Conservation (phyloP, 2,888 invertebrate species). For the Drosophila suboccidentalis region DNA sequence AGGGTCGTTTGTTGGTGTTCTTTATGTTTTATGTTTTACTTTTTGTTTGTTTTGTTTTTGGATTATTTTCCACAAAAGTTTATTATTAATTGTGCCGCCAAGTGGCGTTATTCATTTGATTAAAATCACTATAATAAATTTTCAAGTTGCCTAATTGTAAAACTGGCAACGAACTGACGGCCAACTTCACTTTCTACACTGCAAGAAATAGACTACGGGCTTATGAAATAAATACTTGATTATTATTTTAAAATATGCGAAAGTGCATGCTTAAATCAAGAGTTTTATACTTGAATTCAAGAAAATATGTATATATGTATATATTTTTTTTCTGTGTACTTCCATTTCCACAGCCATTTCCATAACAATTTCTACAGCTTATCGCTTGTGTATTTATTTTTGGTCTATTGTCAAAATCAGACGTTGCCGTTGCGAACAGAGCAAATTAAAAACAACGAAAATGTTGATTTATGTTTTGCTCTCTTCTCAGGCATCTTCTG, state of each 20-base stretch:
- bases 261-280: too few relatives aligned
- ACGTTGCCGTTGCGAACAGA: conserved; percentile 40
- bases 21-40: background rate
- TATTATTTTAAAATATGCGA: too few relatives aligned
- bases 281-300: too few relatives aligned
- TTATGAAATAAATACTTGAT: too few relatives aligned
- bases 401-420: conserved; percentile 73
- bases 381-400: conserved; percentile 42
- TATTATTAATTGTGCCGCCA: conserved; percentile 79
- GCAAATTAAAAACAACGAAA: conserved; percentile 78
- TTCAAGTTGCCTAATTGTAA: conserved; percentile 71
- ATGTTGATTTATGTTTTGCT: conserved; percentile 73
- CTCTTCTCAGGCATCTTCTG: conserved; percentile 15
- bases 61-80: conserved; percentile 42
- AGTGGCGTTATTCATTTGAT: conserved; percentile 75
- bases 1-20: background rate
- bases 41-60: background rate
- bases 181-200: conserved; percentile 14
- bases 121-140: conserved; percentile 77
- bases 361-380: conserved; percentile 28
- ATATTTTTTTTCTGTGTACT: too few relatives aligned
- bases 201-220: too few relatives aligned
- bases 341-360: background rate
- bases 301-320: too few relatives aligned
- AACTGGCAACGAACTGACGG: conserved; percentile 70